Conservation (phyloP, 2,888 invertebrate genomes). For the Philereme transversata region DNA sequence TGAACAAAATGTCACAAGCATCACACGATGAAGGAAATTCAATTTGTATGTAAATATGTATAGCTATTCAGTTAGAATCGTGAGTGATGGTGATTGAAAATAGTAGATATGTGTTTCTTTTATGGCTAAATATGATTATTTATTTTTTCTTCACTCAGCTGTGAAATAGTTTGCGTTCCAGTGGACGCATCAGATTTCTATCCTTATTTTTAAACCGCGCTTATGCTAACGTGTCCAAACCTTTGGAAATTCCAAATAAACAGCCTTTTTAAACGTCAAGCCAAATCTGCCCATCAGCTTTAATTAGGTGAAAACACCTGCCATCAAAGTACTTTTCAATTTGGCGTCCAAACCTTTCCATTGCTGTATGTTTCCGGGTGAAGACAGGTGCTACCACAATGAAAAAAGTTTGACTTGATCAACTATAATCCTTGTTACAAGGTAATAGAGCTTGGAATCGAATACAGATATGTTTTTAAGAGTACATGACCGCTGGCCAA, state of each 20-base stretch:
- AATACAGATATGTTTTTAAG: constrained; percentile 6
- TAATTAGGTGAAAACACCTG: constrained; percentile 18
- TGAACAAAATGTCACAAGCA: constrained; percentile 17
- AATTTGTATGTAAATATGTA: constrained; percentile 19
- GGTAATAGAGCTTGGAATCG: constrained; percentile 17
- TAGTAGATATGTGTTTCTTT: background rate
- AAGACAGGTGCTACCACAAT: constrained; percentile 22
- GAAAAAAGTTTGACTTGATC: constrained; percentile 1
- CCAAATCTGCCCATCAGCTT: constrained; percentile 5
- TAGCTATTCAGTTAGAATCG: constrained; percentile 4
- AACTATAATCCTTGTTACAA: background rate
- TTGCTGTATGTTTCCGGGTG: constrained; percentile 19
- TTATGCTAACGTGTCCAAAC: too few relatives aligned
- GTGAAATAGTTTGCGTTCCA: too few relatives aligned
- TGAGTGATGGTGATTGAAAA: constrained; percentile 4
- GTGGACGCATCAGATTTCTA: too few relatives aligned
- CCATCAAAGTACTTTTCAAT: constrained; percentile 14
- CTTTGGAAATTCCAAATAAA: too few relatives aligned
- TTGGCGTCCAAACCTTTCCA: constrained; percentile 14
- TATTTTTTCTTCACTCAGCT: background rate
- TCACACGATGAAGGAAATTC: constrained; percentile 21
- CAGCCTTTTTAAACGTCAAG: too few relatives aligned
- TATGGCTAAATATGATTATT: constrained; percentile 9
- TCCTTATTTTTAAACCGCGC: too few relatives aligned
- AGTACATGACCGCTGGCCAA: constrained; percentile 23